Percentiles rank a stretch among this genome's conserved stretches.
phyloP scores from a whole-genome alignment of 2,113 vertebrate species.

The Crotophaga sulcirostris region DNA sequence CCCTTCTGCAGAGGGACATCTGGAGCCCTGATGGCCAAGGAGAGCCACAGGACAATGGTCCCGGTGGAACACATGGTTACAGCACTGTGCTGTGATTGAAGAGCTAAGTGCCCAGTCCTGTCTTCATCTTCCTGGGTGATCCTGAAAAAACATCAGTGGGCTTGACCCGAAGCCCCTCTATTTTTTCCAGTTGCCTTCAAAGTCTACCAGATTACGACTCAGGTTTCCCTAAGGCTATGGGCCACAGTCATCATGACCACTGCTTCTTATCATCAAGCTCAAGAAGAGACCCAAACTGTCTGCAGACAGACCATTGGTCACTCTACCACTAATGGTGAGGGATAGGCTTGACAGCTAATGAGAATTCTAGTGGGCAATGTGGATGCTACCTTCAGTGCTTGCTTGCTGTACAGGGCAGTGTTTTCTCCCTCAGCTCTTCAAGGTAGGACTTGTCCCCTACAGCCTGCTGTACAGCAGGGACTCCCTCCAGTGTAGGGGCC shows the following conservation, averaged over 20 bases:
- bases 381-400: neutral
- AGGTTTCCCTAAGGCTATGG: neutral
- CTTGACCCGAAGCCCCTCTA: neutral
- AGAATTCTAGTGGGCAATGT: neutral
- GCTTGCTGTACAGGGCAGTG: neutral
- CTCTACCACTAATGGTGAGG: neutral
- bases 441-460: neutral
- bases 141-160: neutral
- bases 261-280: neutral
- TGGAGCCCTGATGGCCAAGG: neutral
- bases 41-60: fast-evolving
- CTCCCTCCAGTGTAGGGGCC: neutral
- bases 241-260: neutral
- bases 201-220: neutral
- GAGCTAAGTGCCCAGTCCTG: neutral
- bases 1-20: neutral
- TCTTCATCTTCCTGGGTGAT: neutral
- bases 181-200: neutral
- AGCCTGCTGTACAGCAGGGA: neutral
- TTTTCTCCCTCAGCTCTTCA: neutral
- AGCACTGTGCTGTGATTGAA: neutral
- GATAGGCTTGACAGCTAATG: neutral
- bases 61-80: fast-evolving
- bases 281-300: neutral
- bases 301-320: neutral